phyloP scores from a whole-genome alignment of 2,888 invertebrate species.

The Piscicola geometra region DNA sequence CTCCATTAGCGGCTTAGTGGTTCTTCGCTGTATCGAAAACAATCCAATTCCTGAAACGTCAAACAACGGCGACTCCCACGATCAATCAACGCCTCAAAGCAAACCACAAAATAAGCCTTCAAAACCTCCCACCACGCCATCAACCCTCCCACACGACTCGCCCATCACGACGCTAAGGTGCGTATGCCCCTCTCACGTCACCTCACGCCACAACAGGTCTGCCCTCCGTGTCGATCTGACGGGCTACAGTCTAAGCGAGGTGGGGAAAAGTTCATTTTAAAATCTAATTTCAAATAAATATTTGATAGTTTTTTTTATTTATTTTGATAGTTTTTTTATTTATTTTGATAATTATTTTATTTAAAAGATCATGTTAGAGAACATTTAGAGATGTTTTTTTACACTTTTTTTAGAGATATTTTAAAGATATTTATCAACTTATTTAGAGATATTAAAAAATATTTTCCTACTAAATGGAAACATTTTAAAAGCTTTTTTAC shows the following conservation, averaged over 20 bases:
- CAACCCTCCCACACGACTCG: not conserved
- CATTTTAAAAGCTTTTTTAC: no score
- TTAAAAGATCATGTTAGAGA: no score
- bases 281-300: not conserved
- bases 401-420: no score
- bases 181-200: not conserved
- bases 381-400: no score
- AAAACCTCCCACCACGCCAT: no score
- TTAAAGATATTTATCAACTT: no score
- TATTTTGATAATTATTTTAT: no score
- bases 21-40: constrained; percentile 11
- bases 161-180: not conserved
- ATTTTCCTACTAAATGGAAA: no score
- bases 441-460: no score
- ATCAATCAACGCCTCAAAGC: not conserved
- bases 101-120: no score
- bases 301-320: not conserved
- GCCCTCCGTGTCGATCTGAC: constrained; percentile 25
- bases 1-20: constrained; percentile 22
- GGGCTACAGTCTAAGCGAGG: constrained; percentile 6
- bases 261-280: not conserved
- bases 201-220: constrained; percentile 4
- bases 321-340: not conserved
- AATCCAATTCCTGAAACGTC: not conserved
- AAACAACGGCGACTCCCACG: not conserved